phyloP scores from a whole-genome alignment of 2,888 invertebrate species.

The Entomobrya proxima region DNA sequence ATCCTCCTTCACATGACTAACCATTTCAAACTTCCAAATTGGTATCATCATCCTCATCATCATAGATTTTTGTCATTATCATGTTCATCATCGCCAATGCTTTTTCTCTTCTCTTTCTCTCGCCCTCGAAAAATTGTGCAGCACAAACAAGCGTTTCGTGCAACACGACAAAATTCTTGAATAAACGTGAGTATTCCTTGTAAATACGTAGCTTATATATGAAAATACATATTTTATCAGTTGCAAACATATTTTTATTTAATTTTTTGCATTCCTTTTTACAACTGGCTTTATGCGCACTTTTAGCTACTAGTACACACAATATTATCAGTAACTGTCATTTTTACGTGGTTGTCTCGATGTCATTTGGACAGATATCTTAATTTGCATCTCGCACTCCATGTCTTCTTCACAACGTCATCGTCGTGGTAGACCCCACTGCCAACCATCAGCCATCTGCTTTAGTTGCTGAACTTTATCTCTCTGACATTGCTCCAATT shows the following conservation, averaged over 20 bases:
- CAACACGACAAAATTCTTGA: conserved; percentile 12
- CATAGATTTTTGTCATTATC: not conserved
- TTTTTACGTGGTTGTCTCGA: not conserved
- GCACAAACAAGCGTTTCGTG: conserved; percentile 8
- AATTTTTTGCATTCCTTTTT: not conserved
- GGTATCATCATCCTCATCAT: not conserved
- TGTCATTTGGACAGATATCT: conserved; percentile 3
- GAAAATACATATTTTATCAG: not conserved
- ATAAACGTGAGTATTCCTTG: conserved; percentile 6
- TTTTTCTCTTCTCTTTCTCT: not conserved
- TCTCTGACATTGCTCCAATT: conserved; percentile 47
- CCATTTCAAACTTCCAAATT: conserved; percentile 11
- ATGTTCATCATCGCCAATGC: not conserved
- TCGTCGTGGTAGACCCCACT: not conserved
- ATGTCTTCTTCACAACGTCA: not conserved
- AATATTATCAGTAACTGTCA: not conserved
- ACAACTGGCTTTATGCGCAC: not conserved
- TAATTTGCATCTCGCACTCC: not conserved
- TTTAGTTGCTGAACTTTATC: conserved; percentile 27
- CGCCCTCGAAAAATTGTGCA: not conserved
- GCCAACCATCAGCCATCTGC: not conserved
- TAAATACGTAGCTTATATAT: not conserved
- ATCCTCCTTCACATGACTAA: not conserved
- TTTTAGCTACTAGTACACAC: not conserved
- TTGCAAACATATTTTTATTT: not conserved